These are phyloP conservation scores for Eustalomyia histrio DNA, from an alignment of 2,888 invertebrate genomes.

Conservation along the genomic window DNA sequence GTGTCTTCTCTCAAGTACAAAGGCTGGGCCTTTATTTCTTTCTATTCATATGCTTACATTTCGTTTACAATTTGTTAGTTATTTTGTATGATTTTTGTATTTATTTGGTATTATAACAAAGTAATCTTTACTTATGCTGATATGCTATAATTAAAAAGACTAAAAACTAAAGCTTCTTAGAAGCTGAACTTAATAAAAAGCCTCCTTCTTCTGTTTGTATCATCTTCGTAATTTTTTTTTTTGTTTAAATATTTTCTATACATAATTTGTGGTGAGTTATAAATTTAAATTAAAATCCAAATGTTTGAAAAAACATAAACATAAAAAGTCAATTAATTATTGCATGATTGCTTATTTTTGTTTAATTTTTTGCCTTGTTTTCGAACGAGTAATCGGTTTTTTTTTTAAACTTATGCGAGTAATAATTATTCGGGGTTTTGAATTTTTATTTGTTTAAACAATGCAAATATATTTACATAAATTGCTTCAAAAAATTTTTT, in stretches of 20 bases:
- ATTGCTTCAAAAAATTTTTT: slow-evolving; percentile 63
- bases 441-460: slow-evolving; percentile 44
- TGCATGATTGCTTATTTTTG: slow-evolving; percentile 48
- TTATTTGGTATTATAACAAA: slow-evolving; percentile 50
- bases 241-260: slow-evolving; percentile 29
- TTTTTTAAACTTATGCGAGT: slow-evolving; percentile 62
- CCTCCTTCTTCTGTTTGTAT: slow-evolving; percentile 52
- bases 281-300: slow-evolving; percentile 20
- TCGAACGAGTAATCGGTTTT: slow-evolving; percentile 59
- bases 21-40: slow-evolving; percentile 54
- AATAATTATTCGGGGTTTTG: slow-evolving; percentile 39
- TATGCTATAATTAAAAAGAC: slow-evolving; percentile 66
- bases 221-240: slow-evolving; percentile 32
- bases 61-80: slow-evolving; percentile 19
- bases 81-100: slow-evolving; percentile 16
- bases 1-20: slow-evolving; percentile 11
- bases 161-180: slow-evolving; percentile 66
- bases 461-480: slow-evolving; percentile 65
- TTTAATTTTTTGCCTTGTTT: slow-evolving; percentile 20
- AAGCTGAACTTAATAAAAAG: slow-evolving; percentile 65
- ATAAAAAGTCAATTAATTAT: slow-evolving; percentile 15
- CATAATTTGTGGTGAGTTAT: slow-evolving; percentile 31
- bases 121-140: slow-evolving; percentile 59
- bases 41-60: slow-evolving; percentile 37
- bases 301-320: slow-evolving; percentile 5